Evolutionary conservation across 2,888 invertebrate species (phyloP).

Genomic region (Tetragonula carbonaria): DNA sequence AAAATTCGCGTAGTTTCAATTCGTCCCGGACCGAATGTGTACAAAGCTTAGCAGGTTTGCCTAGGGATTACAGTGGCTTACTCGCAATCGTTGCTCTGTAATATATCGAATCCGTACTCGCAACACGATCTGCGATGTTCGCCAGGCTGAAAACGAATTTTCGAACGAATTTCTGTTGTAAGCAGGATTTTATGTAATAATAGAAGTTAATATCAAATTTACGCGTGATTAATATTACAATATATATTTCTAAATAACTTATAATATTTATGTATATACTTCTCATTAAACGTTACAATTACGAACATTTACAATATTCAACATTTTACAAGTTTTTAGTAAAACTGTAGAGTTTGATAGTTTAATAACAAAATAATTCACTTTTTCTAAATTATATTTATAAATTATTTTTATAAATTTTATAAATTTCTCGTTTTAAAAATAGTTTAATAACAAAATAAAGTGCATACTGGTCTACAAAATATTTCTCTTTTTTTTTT

Average conservation of each 20-base stretch:
- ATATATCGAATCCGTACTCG: slow-evolving; percentile 57
- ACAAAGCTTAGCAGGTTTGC: slow-evolving; percentile 57
- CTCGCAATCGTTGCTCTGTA: slow-evolving; percentile 56
- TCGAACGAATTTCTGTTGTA: slow-evolving; percentile 31
- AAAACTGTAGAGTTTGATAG: too few relatives aligned
- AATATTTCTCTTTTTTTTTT: too few relatives aligned
- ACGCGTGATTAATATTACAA: slow-evolving; percentile 14
- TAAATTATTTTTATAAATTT: too few relatives aligned
- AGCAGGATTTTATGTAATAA: slow-evolving; percentile 39
- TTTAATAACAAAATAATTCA: too few relatives aligned
- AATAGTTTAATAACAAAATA: too few relatives aligned
- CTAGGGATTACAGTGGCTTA: slow-evolving; percentile 65
- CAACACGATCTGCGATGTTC: slow-evolving; percentile 46
- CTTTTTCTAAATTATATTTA: too few relatives aligned
- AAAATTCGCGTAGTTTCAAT: slow-evolving; percentile 54
- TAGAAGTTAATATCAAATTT: slow-evolving; percentile 27
- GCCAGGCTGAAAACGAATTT: slow-evolving; percentile 42
- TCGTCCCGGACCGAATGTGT: slow-evolving; percentile 32
- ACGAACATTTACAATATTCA: too few relatives aligned
- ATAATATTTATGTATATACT: neutral
- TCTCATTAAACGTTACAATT: too few relatives aligned
- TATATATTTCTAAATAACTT: too few relatives aligned
- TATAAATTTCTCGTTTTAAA: too few relatives aligned
- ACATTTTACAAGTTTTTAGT: too few relatives aligned
- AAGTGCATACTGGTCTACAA: too few relatives aligned